These are phyloP conservation scores for Cavia porcellus DNA, from an alignment of 2,113 vertebrate genomes.

Conservation along the genomic window DNA sequence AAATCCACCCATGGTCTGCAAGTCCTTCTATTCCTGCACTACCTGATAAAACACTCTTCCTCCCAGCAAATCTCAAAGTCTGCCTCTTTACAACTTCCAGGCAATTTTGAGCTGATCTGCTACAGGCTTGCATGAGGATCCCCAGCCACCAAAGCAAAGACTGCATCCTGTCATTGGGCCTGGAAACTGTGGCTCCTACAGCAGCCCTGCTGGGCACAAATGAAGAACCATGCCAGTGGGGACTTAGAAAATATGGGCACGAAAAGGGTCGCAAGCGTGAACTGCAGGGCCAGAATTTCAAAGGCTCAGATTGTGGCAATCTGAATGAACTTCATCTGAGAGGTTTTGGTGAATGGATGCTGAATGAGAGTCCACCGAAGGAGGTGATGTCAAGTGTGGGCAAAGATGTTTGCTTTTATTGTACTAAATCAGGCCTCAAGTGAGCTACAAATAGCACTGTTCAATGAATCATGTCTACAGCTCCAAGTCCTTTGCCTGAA, in stretches of 20 bases:
- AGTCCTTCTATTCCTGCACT: not conserved
- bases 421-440: not conserved
- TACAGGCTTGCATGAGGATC: not conserved
- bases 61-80: not conserved
- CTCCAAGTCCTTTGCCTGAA: not conserved
- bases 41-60: not conserved
- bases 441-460: not conserved
- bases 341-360: not conserved
- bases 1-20: not conserved
- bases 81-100: not conserved
- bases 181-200: not conserved
- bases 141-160: not conserved
- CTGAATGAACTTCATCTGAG: constrained; percentile 13
- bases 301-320: not conserved
- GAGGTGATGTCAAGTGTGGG: not conserved
- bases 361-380: not conserved
- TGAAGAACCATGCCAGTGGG: not conserved
- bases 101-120: not conserved
- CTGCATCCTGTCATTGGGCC: not conserved
- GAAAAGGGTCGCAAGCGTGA: not conserved
- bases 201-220: not conserved
- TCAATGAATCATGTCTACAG: not conserved
- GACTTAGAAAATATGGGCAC: not conserved
- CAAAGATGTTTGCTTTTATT: not conserved
- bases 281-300: not conserved